Base-by-base conservation (phyloP, 1,140 invertebrate genomes). In the Acromyrmex heyeri region DNA sequence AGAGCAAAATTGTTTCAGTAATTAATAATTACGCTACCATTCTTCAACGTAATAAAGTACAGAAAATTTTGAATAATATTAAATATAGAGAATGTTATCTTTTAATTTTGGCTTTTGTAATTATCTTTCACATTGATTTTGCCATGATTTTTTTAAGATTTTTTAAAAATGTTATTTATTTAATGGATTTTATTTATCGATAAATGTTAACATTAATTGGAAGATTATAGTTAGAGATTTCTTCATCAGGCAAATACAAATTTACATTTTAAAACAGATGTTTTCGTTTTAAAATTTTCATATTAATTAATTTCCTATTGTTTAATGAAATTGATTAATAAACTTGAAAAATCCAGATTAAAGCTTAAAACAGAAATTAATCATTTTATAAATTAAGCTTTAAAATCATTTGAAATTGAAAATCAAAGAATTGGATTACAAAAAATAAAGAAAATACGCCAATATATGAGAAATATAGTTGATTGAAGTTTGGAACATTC, bases 1-100 rank as follows among this genome's bases (percentile, higher is more conserved):
- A 75, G 14, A 44, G 55, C 7, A 12, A 10, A n/a, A 75, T 59
- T 57, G 50, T 73, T 75, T 75, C 30, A 75, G 5, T 59, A 75
- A 57, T 34, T 57, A 75, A 38, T 75, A 59, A 75, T 75, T 44
- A 75, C 7, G 2, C 10, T 34, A 10, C 18, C 3, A n/a, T 14
- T 75, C 34, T 38, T 18, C 2, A 18, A 75, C 34, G 14, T 75
- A 44, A 59, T 75, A 59, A 38, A 38, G 2, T 69, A 16, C 5
- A 21, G 12, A 24, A 44, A 50, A 69, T 69, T 14, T 50, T 69
- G 65, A 69, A 69, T 48, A 48, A 48, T 48, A 24, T 69, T 38
- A 73, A 30, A 34, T 30, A 55, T 53, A 30, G 24, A 30, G 16
- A 57, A 57, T 8, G 3, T 44, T 34, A 34, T 75, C 30, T 73